A percentile compares a stretch with the other conserved stretches of the same genome.
Evolutionary conservation across 2,888 invertebrate genomes (phyloP).

Genomic region (Dendrolimus houi): DNA sequence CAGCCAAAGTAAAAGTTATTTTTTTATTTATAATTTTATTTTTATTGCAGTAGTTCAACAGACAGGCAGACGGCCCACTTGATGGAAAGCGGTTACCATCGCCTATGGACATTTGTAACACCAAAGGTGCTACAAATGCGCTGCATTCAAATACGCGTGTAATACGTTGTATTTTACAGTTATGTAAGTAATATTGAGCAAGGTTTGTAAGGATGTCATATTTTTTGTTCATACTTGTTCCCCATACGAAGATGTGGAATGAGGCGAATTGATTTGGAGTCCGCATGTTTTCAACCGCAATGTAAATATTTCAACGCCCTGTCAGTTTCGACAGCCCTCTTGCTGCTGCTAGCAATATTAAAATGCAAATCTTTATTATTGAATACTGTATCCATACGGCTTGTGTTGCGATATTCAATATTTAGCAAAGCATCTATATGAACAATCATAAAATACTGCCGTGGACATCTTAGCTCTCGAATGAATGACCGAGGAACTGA

Average conservation of each 20-base stretch:
- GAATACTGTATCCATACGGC: too few relatives aligned
- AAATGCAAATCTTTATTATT: slow-evolving; percentile 9
- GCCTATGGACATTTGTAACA: too few relatives aligned
- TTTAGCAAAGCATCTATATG: not conserved
- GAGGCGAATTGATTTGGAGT: slow-evolving; percentile 26
- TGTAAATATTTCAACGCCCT: slow-evolving; percentile 58
- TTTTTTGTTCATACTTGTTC: not conserved
- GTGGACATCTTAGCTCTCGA: not conserved
- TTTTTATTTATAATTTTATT: too few relatives aligned
- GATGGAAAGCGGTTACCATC: too few relatives aligned
- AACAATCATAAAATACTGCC: not conserved
- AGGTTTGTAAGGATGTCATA: slow-evolving; percentile 9
- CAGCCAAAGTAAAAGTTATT: too few relatives aligned
- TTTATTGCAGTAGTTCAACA: too few relatives aligned
- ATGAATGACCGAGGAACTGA: not conserved
- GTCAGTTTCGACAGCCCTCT: slow-evolving; percentile 31
- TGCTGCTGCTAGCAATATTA: slow-evolving; percentile 28
- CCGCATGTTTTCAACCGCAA: slow-evolving; percentile 44
- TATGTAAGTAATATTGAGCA: slow-evolving; percentile 13
- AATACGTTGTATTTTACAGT: not conserved
- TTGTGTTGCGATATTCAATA: not conserved
- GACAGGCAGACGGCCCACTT: too few relatives aligned
- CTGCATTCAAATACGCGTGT: too few relatives aligned
- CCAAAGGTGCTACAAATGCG: too few relatives aligned
- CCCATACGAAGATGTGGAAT: slow-evolving; percentile 12